phyloP scores from a whole-genome alignment of 2,888 invertebrate genomes.

The Eilema caniola region DNA sequence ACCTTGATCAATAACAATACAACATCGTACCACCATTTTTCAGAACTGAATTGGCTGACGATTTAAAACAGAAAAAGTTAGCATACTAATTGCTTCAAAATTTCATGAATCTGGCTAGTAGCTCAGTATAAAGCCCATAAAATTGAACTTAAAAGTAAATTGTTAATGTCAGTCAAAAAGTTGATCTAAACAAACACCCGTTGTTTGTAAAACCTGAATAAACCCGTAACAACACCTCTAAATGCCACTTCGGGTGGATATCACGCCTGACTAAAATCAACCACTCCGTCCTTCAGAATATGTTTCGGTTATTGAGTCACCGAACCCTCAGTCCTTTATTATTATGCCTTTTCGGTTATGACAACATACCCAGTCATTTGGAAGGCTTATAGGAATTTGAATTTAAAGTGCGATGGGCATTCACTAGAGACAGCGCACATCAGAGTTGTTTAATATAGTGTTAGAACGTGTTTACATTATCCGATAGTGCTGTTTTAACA shows the following conservation, averaged over 20 bases:
- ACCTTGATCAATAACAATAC: too few species aligned
- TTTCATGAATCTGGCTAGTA: too few species aligned
- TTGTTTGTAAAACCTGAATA: neutral
- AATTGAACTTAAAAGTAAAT: neutral
- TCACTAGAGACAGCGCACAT: neutral
- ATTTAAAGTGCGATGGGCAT: neutral
- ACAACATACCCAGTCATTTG: neutral
- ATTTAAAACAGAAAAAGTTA: too few species aligned
- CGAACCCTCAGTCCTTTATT: neutral
- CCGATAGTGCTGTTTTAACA: too few species aligned
- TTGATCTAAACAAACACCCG: neutral
- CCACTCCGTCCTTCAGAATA: neutral
- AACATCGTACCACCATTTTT: too few species aligned
- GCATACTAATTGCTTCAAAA: too few species aligned
- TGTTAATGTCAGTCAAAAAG: neutral
- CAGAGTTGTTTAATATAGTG: neutral
- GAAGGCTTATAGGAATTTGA: constrained; percentile 2
- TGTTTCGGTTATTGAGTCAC: neutral
- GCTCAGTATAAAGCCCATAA: neutral
- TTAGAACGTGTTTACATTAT: too few species aligned
- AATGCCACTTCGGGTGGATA: neutral
- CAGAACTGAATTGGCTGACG: too few species aligned
- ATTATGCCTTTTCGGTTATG: neutral
- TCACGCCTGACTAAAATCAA: neutral
- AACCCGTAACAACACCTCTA: neutral